phyloP scores from a whole-genome alignment of 1,140 invertebrate species.

The Macrostomum lignano region DNA sequence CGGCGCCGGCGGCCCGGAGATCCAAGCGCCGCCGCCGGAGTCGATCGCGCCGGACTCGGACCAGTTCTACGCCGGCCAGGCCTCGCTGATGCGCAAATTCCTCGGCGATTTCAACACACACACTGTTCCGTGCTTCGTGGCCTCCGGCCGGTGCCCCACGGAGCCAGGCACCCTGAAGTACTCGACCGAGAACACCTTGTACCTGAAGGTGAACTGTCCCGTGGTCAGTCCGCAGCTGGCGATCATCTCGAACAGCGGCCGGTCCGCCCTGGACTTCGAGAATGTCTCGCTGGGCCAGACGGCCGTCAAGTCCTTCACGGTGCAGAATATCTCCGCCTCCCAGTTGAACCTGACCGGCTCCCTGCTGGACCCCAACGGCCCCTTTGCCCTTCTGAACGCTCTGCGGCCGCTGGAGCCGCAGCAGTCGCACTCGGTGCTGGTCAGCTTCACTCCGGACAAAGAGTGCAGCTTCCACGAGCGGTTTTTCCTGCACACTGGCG shows the following conservation, averaged over 20 bases:
- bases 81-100: conserved; percentile 15
- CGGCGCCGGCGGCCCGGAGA: no score
- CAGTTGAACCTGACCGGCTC: conserved; percentile 14
- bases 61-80: conserved; percentile 14
- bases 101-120: conserved; percentile 13
- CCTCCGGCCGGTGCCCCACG: conserved; percentile 17
- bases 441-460: conserved; percentile 18
- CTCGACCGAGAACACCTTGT: conserved; percentile 27
- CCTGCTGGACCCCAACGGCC: conserved; percentile 16
- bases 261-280: conserved; percentile 19
- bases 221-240: conserved; percentile 19
- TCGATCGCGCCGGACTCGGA: no score
- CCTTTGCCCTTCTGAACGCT: conserved; percentile 22
- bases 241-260: conserved; percentile 22
- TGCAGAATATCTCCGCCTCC: no score
- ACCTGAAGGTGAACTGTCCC: conserved; percentile 24
- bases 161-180: no score
- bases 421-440: conserved; percentile 15
- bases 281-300: no score
- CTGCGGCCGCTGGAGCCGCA: conserved; percentile 17
- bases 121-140: conserved; percentile 22
- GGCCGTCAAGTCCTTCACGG: no score
- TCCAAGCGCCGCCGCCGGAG: no score
- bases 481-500: conserved; percentile 1
- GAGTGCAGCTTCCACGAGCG: conserved; percentile 7